Percentiles rank a stretch among this genome's conserved stretches.
Conservation (phyloP, 2,888 invertebrate species). For the Platyscelio sp. region DNA sequence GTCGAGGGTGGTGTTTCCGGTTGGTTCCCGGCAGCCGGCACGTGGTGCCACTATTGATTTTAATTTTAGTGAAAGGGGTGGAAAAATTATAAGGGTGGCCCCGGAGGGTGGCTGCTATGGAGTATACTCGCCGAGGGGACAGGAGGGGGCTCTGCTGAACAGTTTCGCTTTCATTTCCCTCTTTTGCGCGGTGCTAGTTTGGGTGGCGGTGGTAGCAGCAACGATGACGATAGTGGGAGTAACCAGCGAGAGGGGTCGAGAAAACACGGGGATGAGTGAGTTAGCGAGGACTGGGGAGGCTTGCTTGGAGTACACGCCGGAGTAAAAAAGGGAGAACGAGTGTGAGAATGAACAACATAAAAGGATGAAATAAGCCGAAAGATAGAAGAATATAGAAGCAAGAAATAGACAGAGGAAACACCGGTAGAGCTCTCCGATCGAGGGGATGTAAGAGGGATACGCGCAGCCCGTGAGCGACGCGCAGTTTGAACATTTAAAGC, state of each 20-base stretch:
- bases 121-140: slow-evolving; percentile 71
- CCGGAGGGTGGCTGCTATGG: slow-evolving; percentile 75
- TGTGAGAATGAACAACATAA: slow-evolving; percentile 58
- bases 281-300: slow-evolving; percentile 73
- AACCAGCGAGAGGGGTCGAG: slow-evolving; percentile 72
- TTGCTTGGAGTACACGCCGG: slow-evolving; percentile 64
- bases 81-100: slow-evolving; percentile 85
- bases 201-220: slow-evolving; percentile 67
- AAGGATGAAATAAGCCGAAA: slow-evolving; percentile 62
- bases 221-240: slow-evolving; percentile 71
- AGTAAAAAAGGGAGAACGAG: slow-evolving; percentile 55
- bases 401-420: slow-evolving; percentile 57
- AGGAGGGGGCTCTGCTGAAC: slow-evolving; percentile 80
- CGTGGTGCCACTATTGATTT: slow-evolving; percentile 86
- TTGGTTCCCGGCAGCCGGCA: slow-evolving; percentile 82
- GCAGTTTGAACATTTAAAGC: slow-evolving; percentile 41
- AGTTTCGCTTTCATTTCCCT: slow-evolving; percentile 85
- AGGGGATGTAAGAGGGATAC: slow-evolving; percentile 37
- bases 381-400: slow-evolving; percentile 63
- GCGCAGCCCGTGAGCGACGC: slow-evolving; percentile 28
- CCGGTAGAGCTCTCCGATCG: slow-evolving; percentile 24
- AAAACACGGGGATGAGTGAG: slow-evolving; percentile 74
- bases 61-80: slow-evolving; percentile 86
- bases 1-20: slow-evolving; percentile 78
- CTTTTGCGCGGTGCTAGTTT: slow-evolving; percentile 78